These are phyloP conservation scores for Noctilio leporinus DNA, from an alignment of 2,113 vertebrate species.

Conservation along the genomic window DNA sequence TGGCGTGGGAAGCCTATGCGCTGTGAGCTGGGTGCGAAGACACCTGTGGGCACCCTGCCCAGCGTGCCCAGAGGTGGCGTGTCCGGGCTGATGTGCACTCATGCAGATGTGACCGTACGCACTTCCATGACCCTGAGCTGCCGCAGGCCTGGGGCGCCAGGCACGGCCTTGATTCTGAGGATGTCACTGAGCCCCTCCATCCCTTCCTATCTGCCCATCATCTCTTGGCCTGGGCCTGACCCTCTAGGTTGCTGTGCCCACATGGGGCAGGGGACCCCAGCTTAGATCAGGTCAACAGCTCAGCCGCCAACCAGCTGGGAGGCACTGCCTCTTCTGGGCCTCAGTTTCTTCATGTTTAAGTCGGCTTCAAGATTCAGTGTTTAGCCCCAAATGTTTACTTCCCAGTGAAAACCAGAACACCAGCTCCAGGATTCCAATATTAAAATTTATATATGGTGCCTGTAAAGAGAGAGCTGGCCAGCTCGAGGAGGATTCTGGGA, in stretches of 20 bases:
- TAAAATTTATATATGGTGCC: not conserved
- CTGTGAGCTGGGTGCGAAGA: not conserved
- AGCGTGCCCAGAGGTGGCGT: accelerated
- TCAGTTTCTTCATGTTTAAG: not conserved
- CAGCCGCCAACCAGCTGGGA: not conserved
- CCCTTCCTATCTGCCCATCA: not conserved
- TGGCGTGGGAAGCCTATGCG: not conserved
- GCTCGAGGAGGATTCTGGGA: accelerated
- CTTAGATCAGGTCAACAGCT: not conserved
- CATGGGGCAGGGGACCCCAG: accelerated
- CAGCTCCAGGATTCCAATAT: not conserved
- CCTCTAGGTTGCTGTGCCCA: not conserved
- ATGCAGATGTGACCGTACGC: too few species aligned
- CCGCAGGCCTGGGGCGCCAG: accelerated
- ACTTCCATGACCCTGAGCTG: accelerated
- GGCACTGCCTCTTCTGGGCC: not conserved
- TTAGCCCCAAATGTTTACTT: not conserved
- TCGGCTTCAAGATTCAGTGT: not conserved
- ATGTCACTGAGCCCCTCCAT: accelerated
- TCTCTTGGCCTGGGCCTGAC: not conserved
- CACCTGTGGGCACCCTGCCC: not conserved
- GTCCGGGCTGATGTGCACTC: not conserved
- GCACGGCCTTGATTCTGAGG: accelerated
- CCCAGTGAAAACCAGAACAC: not conserved
- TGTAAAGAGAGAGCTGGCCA: not conserved